Conservation (phyloP, 2,888 invertebrate species). For the Dermolepida albohirtum region DNA sequence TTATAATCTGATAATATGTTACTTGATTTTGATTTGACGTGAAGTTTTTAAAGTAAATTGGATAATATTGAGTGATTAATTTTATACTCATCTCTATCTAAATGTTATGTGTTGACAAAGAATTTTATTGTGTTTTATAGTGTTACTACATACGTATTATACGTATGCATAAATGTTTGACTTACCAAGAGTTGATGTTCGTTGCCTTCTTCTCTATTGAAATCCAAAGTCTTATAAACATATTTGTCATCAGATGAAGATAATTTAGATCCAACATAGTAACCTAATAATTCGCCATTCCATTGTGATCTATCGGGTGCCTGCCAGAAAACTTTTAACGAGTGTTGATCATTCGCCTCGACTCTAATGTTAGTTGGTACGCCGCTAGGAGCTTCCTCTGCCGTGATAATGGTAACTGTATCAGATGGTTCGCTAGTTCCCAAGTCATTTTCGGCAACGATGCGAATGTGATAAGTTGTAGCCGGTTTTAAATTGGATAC, state of each 20-base stretch:
- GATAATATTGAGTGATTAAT: no score
- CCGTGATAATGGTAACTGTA: constrained; percentile 93
- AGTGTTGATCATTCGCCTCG: constrained; percentile 89
- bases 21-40: no score
- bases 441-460: constrained; percentile 93
- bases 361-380: constrained; percentile 87
- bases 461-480: constrained; percentile 91
- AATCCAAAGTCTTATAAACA: constrained; percentile 91
- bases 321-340: constrained; percentile 89
- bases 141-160: no score
- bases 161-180: constrained; percentile 1
- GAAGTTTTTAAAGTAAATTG: no score
- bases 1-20: no score
- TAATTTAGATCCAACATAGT: constrained; percentile 90
- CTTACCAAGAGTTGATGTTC: constrained; percentile 80
- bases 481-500: constrained; percentile 90
- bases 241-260: constrained; percentile 88
- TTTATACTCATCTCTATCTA: no score
- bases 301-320: constrained; percentile 89
- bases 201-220: constrained; percentile 91
- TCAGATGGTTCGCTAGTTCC: constrained; percentile 94
- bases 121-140: no score
- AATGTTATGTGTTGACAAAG: no score
- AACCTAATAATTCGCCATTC: constrained; percentile 93
- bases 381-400: constrained; percentile 87